Evolutionary conservation across 2,113 vertebrate species (phyloP), one percentile per base, ranked within the genome.

Genomic region (Percina caprodes): DNA sequence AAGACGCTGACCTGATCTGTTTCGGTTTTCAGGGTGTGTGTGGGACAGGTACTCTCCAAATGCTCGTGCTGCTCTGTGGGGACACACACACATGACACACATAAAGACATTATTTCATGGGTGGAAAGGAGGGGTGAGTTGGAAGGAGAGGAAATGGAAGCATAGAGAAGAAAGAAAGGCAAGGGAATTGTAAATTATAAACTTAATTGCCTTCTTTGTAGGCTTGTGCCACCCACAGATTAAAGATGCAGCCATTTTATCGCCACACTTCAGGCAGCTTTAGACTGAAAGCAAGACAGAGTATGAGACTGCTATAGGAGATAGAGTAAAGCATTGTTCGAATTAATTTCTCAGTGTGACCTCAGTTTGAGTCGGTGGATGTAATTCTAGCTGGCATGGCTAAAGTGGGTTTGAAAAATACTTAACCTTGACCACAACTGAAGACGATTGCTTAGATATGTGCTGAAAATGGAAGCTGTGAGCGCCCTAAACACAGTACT

Each of bases 11-110:
- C 97, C 98, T 98, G 98, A 98, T 91, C 97, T 97, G 89, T 98
- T 98, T 81, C 94, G 93, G 89, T 95, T 95, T 86, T 99, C 97
- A 12, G 97, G 97, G 88, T 98, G 97, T 85, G 96, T 96, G 94
- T 98, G 98, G 76, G 97, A 98, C 93, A 99, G 96, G 90, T 98
- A 99, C 85, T 99, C 98, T 94, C 98, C 97, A 90, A 99, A 99
- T 82, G 97, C 97, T 93, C 96, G 95, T 23, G 98, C 97, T 88
- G 97, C 98, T 96, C 98, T 99, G 96, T 92, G 88, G 90, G 74
- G 24, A 91, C 81, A 91, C 63, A 92, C 87, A 89, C 72, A 85
- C 74, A 92, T n/a, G 73, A 88, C 79, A 85, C 87, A 88, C 67
- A 85, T 73, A 91, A 74, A 84, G 80, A 91, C 87, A 82, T 92